Base-by-base conservation (phyloP, 2,797 vertebrate genomes). In the Danio tinwini region DNA sequence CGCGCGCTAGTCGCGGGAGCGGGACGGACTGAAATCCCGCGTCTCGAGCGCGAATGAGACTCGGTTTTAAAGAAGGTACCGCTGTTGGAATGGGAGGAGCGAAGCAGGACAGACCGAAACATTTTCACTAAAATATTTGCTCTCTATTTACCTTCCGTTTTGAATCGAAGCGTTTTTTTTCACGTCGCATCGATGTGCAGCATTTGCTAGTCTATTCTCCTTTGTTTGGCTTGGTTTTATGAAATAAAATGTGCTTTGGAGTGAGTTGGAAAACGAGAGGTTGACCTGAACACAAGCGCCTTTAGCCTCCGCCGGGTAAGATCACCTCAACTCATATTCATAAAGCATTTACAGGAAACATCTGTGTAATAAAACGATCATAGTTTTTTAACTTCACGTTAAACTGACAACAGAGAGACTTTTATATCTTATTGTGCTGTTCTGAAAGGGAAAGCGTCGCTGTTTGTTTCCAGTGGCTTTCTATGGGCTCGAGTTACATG, bases 81-180 rank as follows among this genome's bases (percentile, higher is more conserved):
- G 53, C 80, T 39, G 73, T 11, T 68, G 29, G 21, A 40, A 79
- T 79, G 81, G 83, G 85, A 83, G 85, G 85, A 86, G 85, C 85
- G 12, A 82, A 72, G 29, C n/a, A 7, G 65, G 50, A 68, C 67
- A 70, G 55, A 81, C 61, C 65, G 78, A 83, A 44, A 76, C 83
- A 12, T 45, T 52, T 52, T 39, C 16, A 12, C 17, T 74, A 50
- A 81, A 82, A 69, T 56, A 59, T 55, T 10, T 42, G 53, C 50
- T 76, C 62, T 75, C 76, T 55, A 83, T 78, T 74, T 37, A 61
- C 21, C 8, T 62, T 42, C 72, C 29, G 16, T 75, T 71, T 29
- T n/a, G 12, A 19, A 10, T 39, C 7, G 14, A 62, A 68, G 1
- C 1, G 0, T 0, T 44, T 56, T 1, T 6, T 5, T 11, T 6